Evolutionary conservation across 1,140 invertebrate genomes (phyloP), one percentile per base, ranked within the genome.

Genomic region (Cyclargus thomasi): DNA sequence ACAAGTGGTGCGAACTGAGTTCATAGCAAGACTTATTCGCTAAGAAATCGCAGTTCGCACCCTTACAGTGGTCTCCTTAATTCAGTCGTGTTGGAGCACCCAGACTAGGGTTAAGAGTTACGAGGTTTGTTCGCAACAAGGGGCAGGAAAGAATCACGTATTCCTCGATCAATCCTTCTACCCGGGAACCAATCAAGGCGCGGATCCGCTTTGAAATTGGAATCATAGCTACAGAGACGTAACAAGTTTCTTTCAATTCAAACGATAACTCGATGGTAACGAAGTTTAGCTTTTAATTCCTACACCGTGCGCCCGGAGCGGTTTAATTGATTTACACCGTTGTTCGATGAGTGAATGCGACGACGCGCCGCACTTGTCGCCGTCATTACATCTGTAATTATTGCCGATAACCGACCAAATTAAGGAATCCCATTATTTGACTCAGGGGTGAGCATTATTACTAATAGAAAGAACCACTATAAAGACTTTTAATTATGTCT

Each of bases 201-300:
- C 71, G 78, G 78, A 84, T 86, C 81, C 82, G 83, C 80, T 86
- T 81, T 80, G 79, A 85, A 89, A 87, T 87, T 87, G 82, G 78
- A 87, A 89, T 87, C 81, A 86, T 86, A 82, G 75, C 80, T 77
- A 81, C 84, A 79, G 76, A 78, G 80, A 81, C 77, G 77, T 86
- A 89, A 89, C 86, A 88, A 86, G 86, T 86, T 89, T 89, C 86
- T 89, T 86, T 86, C 83, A 81, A 85, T 86, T 83, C 74, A 78
- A 79, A 81, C 77, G 83, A 86, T 84, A 86, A 86, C 83, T 81
- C 77, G 77, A 71, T 74, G 68, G 78, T 83, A 88, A 89, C 86
- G 85, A 89, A 87, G 78, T 87, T 87, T 83, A 86, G 81, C 82
- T 86, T 85, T 89, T 87, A 85, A 89, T 87, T 86, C 77, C 81